These are phyloP conservation scores for Centroberyx gerrardi DNA, from an alignment of 2,797 vertebrate species.

Conservation along the genomic window DNA sequence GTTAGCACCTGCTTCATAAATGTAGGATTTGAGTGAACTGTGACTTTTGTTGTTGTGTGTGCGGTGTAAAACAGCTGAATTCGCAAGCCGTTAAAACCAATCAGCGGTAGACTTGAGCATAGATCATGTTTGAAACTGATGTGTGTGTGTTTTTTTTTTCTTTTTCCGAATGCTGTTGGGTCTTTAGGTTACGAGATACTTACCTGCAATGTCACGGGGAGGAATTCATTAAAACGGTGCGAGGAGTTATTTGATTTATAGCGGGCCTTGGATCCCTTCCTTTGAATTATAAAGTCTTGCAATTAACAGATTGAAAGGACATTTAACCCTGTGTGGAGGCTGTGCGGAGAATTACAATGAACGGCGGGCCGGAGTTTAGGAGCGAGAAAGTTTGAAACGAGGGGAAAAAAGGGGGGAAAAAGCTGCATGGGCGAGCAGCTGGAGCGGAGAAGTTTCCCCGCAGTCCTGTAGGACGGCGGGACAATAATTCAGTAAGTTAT, in stretches of 20 bases:
- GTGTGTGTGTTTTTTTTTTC: not conserved
- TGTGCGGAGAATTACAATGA: constrained; percentile 60
- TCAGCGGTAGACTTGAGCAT: not conserved
- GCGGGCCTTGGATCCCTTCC: constrained; percentile 53
- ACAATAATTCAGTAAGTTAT: constrained; percentile 79
- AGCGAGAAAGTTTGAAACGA: constrained; percentile 39
- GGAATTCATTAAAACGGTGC: constrained; percentile 69
- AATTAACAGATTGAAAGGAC: constrained; percentile 78
- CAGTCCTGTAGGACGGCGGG: constrained; percentile 42
- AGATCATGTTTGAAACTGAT: constrained; percentile 8
- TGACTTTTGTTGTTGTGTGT: not conserved
- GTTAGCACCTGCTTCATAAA: constrained; percentile 22
- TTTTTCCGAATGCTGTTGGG: constrained; percentile 1
- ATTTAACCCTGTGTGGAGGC: constrained; percentile 56
- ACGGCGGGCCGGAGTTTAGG: not conserved
- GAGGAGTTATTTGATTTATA: constrained; percentile 70
- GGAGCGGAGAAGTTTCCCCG: constrained; percentile 42
- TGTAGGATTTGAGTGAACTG: not conserved
- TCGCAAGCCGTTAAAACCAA: not conserved
- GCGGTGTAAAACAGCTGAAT: constrained; percentile 15
- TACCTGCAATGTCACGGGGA: constrained; percentile 69
- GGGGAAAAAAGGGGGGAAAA: not conserved
- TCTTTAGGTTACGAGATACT: constrained; percentile 25
- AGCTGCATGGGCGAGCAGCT: constrained; percentile 24
- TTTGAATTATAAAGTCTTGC: constrained; percentile 72